Evolutionary conservation across 2,888 invertebrate genomes (phyloP), one percentile per base, ranked within the genome.

Genomic region (Rugalucina vietnamica): DNA sequence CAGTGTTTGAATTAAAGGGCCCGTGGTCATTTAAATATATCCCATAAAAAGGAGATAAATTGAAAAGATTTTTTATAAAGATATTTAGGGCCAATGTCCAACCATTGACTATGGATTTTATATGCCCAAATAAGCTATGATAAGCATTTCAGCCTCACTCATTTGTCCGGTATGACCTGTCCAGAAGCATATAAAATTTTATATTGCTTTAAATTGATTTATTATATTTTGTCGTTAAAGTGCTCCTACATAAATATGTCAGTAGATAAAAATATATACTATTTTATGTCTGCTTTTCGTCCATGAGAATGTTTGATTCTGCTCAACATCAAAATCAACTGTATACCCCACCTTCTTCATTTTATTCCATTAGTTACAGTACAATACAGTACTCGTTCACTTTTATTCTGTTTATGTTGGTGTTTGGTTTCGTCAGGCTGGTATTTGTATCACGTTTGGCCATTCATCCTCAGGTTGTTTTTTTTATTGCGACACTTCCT

Each of bases 31-130:
- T 65, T 32, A 14, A 34, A 34, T 34, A 60, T 54, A 54, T 21
- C 10, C 54, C 54, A 54, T 54, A 60, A 60, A 60, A 60, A 29
- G 5, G 14, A 34, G 32, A 34, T 65, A 65, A 65, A 65, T 65
- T 65, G 65, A 65, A 72, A 49, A 72, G 72, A 72, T 72, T 43
- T 72, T 72, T 72, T 43, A 72, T 72, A 72, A 49, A 72, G 72
- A 72, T 72, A 72, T 43, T 3, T 43, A 72, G 18, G 39, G 29
- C 43, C 49, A 37, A 49, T 72, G 72, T 39, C 72, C 43, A 43
- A 8, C 43, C 49, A 27, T 72, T 72, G 72, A 72, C 72, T 24
- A 72, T 2, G 14, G n/a, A 5, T 43, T 72, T 70, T 70, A 69
- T 69, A 69, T 69, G 29, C 36, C 54, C 54, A 54, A n/a, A 54